These are phyloP conservation scores for Hycleus cichorii DNA, from an alignment of 1,140 invertebrate species.

Conservation along the genomic window DNA sequence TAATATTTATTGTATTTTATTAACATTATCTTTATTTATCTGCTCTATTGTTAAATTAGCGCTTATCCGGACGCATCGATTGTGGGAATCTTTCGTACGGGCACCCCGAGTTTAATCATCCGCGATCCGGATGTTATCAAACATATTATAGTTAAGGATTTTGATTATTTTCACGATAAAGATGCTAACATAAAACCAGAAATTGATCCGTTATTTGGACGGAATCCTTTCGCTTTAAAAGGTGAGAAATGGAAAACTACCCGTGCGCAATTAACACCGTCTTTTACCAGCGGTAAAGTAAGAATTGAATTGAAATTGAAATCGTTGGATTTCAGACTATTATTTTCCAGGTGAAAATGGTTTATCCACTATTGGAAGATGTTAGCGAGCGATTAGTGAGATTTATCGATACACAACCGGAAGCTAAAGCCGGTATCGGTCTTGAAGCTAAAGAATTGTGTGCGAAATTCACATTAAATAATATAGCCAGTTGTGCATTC, in stretches of 20 bases:
- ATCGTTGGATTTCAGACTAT: background rate
- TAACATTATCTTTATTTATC: background rate
- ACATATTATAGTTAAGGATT: slow-evolving; percentile 37
- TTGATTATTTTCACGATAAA: slow-evolving; percentile 30
- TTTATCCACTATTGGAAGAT: slow-evolving; percentile 17
- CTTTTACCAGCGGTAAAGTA: slow-evolving; percentile 43
- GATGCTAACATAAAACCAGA: slow-evolving; percentile 27
- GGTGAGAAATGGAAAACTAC: slow-evolving; percentile 48
- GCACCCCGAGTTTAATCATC: slow-evolving; percentile 28
- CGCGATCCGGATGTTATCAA: slow-evolving; percentile 39
- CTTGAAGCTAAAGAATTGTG: slow-evolving; percentile 22
- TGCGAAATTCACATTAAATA: slow-evolving; percentile 24
- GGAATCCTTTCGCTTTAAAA: slow-evolving; percentile 41
- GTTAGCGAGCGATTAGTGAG: slow-evolving; percentile 17
- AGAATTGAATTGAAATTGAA: slow-evolving; percentile 1
- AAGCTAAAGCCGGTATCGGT: background rate
- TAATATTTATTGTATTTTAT: no score
- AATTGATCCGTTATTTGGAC: background rate
- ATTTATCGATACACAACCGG: slow-evolving; percentile 11
- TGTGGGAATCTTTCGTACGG: background rate
- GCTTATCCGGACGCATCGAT: background rate
- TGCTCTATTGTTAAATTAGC: background rate
- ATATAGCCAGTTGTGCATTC: slow-evolving; percentile 26
- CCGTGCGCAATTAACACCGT: slow-evolving; percentile 45
- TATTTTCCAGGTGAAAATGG: slow-evolving; percentile 38